phyloP scores from a whole-genome alignment of 2,797 vertebrate species.

The Hephaestus fuliginosus region DNA sequence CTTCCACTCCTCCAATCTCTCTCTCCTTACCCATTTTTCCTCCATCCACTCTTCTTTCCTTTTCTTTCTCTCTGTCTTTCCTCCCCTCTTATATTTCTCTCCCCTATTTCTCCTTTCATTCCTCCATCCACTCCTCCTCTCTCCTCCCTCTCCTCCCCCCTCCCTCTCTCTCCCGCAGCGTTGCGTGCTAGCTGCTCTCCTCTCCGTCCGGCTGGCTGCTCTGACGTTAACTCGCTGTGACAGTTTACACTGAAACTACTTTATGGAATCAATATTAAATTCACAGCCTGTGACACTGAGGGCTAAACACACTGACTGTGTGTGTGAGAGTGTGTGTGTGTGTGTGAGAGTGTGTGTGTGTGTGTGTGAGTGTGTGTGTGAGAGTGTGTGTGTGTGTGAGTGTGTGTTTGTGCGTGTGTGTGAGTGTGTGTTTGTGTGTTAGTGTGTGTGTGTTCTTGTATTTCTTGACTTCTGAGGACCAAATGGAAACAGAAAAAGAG shows the following conservation, averaged over 20 bases:
- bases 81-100: background rate
- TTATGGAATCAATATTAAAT: constrained; percentile 99
- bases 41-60: rapidly evolving
- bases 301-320: constrained; percentile 89
- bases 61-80: no score
- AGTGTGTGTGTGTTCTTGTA: background rate
- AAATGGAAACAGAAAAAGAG: background rate
- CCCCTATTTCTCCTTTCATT: background rate
- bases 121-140: background rate
- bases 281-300: constrained; percentile 94
- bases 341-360: constrained; percentile 33
- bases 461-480: constrained; percentile 34
- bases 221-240: constrained; percentile 93
- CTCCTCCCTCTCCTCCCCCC: background rate
- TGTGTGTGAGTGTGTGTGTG: constrained; percentile 35
- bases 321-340: constrained; percentile 39
- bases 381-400: background rate
- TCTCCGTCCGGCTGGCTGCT: constrained; percentile 86
- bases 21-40: no score
- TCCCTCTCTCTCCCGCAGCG: constrained; percentile 76
- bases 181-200: constrained; percentile 94
- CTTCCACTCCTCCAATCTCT: no score
- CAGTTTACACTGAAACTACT: constrained; percentile 99
- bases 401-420: no score
- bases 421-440: constrained; percentile 25